Evolutionary conservation across 2,797 vertebrate genomes (phyloP).

Genomic region (Periophthalmus magnuspinnatus): DNA sequence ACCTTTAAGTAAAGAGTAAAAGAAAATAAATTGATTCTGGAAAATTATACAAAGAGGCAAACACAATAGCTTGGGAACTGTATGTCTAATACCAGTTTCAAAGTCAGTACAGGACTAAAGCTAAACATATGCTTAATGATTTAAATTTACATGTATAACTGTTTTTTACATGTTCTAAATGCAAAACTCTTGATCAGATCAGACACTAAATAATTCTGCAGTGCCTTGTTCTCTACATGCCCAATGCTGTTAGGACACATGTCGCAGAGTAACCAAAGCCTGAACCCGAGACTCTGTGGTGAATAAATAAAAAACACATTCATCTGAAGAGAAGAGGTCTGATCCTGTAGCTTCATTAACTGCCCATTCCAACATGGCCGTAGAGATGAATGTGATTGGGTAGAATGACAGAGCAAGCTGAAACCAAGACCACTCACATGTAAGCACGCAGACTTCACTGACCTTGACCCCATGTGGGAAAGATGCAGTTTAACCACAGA

Average conservation of each 20-base stretch:
- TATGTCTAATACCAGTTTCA: background rate
- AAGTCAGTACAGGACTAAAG: background rate
- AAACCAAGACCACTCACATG: constrained; percentile 56
- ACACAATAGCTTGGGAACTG: background rate
- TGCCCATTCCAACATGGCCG: constrained; percentile 50
- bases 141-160: too few relatives aligned
- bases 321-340: constrained; percentile 54
- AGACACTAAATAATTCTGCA: background rate
- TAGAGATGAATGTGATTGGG: constrained; percentile 55
- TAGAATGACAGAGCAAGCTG: constrained; percentile 56
- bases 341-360: constrained; percentile 61
- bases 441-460: background rate
- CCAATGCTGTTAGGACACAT: constrained; percentile 8
- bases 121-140: background rate
- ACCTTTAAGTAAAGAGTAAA: too few relatives aligned
- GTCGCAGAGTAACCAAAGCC: constrained; percentile 14
- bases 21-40: background rate
- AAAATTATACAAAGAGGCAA: background rate
- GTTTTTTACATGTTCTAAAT: background rate
- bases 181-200: background rate
- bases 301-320: constrained; percentile 58
- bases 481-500: too few relatives aligned
- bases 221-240: background rate
- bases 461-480: too few relatives aligned
- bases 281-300: constrained; percentile 37